A percentile compares a stretch with the other conserved stretches of the same genome.
Conservation (phyloP, 1,140 invertebrate genomes). For the Aphelenchoides besseyi region DNA sequence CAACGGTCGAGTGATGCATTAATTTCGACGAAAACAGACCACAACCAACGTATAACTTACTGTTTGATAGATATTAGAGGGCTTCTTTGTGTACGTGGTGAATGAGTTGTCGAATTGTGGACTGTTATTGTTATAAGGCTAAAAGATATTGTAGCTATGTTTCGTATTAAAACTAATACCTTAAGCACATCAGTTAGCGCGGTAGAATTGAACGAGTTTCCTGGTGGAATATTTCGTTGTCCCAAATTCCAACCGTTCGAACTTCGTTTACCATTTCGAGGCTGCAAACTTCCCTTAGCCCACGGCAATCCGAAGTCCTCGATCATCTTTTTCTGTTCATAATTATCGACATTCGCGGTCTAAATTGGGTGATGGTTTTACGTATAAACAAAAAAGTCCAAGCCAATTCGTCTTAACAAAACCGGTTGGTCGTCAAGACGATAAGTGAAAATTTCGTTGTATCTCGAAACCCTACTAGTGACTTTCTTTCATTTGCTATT, state of each 20-base stretch:
- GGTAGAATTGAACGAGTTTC: not conserved
- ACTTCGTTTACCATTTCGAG: conserved; percentile 45
- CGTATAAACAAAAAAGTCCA: not conserved
- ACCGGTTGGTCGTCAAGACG: not conserved
- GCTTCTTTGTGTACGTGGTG: not conserved
- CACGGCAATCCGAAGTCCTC: conserved; percentile 31
- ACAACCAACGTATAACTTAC: not conserved
- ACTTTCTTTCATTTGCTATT: not conserved
- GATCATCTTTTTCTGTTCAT: not conserved
- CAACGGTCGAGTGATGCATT: no score
- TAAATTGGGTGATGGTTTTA: not conserved
- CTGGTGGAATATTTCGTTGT: conserved; percentile 20
- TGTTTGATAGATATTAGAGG: conserved; percentile 6
- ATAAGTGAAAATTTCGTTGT: not conserved
- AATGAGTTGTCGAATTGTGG: not conserved
- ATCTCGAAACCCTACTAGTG: not conserved
- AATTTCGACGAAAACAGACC: not conserved
- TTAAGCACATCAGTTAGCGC: not conserved
- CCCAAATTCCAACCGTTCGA: conserved; percentile 30
- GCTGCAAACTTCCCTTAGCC: conserved; percentile 50
- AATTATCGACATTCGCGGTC: no score
- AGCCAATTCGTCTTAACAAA: not conserved
- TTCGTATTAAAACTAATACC: not conserved
- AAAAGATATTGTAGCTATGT: not conserved
- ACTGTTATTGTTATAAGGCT: not conserved